phyloP scores from a whole-genome alignment of 2,888 invertebrate species.

The Drosophila dives region DNA sequence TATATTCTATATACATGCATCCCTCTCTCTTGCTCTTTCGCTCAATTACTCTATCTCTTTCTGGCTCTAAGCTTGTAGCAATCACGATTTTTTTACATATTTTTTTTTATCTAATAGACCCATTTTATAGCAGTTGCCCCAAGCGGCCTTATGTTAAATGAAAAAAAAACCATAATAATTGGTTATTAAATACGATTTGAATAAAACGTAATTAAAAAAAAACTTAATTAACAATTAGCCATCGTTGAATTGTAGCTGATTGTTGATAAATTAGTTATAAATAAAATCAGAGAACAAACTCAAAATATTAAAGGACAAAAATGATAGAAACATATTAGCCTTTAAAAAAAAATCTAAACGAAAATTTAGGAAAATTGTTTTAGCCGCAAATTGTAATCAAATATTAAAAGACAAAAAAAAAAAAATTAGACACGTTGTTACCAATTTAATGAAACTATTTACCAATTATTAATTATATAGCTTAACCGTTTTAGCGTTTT shows the following conservation, averaged over 20 bases:
- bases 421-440: constrained; percentile 37
- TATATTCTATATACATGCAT: not conserved
- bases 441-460: constrained; percentile 25
- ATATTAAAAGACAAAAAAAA: constrained; percentile 9
- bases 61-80: constrained; percentile 22
- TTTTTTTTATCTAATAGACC: constrained; percentile 42
- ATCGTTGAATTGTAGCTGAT: constrained; percentile 70
- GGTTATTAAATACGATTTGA: constrained; percentile 17
- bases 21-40: constrained; percentile 8
- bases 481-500: constrained; percentile 23
- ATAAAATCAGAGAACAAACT: constrained; percentile 31
- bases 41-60: constrained; percentile 6
- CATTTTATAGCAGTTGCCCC: constrained; percentile 69
- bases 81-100: not conserved
- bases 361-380: constrained; percentile 35
- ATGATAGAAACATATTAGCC: not conserved
- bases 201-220: constrained; percentile 26
- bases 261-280: constrained; percentile 55
- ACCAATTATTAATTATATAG: constrained; percentile 38
- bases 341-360: not conserved
- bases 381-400: constrained; percentile 52
- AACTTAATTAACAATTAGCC: constrained; percentile 56
- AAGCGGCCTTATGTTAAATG: constrained; percentile 65
- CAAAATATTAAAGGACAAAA: constrained; percentile 21
- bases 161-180: constrained; percentile 27